A percentile compares a stretch with the other conserved stretches of the same genome.
These are phyloP conservation scores for Pseudochirops corinnae DNA, from an alignment of 2,797 vertebrate genomes.

Conservation along the genomic window DNA sequence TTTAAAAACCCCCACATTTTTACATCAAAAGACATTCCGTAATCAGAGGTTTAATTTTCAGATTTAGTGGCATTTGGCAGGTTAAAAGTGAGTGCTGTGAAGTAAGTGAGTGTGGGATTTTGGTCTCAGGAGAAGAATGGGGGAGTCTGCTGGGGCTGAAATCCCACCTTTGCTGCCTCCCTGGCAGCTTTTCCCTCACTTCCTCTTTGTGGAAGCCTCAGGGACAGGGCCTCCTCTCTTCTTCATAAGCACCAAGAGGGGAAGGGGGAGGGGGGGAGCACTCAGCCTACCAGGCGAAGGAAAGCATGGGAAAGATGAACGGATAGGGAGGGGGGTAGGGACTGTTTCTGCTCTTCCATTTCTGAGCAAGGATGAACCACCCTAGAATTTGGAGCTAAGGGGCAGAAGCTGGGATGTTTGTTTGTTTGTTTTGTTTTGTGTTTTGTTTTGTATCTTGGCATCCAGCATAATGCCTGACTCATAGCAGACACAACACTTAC, in stretches of 20 bases:
- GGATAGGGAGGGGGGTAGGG: too few relatives aligned
- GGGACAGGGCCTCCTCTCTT: not conserved
- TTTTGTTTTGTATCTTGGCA: not conserved
- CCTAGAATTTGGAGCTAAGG: not conserved
- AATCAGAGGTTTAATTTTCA: slow-evolving; percentile 86
- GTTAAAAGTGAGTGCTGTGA: slow-evolving; percentile 84
- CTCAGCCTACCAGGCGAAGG: accelerated
- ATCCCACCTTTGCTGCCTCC: slow-evolving; percentile 65
- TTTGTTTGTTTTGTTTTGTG: too few relatives aligned
- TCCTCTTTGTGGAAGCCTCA: slow-evolving; percentile 56
- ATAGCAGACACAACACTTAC: not conserved
- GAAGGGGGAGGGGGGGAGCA: too few relatives aligned
- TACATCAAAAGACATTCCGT: slow-evolving; percentile 87
- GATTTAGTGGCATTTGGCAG: slow-evolving; percentile 84
- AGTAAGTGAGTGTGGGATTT: slow-evolving; percentile 82
- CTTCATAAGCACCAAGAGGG: not conserved
- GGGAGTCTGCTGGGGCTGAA: slow-evolving; percentile 71
- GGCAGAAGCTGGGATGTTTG: not conserved
- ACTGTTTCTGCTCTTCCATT: not conserved
- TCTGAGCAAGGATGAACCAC: not conserved
- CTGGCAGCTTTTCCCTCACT: slow-evolving; percentile 38
- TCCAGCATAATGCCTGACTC: not conserved
- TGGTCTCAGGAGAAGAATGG: slow-evolving; percentile 80
- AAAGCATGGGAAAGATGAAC: accelerated
- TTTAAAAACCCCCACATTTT: slow-evolving; percentile 80